Evolutionary conservation across 2,113 vertebrate species (phyloP), one percentile per base, ranked within the genome.

Genomic region (Microcebus jonahi): DNA sequence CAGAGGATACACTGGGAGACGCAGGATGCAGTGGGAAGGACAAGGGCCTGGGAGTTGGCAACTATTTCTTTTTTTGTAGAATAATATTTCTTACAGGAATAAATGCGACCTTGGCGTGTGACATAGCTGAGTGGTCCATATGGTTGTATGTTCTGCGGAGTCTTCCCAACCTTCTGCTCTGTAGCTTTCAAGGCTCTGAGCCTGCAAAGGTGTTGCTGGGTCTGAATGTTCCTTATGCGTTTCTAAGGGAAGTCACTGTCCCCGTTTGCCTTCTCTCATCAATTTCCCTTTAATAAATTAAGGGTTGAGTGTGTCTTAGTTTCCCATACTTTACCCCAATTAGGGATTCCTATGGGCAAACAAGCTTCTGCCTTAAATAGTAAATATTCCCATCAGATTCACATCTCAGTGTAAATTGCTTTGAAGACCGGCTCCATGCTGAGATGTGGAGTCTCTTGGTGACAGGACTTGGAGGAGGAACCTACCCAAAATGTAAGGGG

Each of bases 321-420:
- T 88, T 70, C 88, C 71, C 39, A 71, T 12, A 50, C n/a, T 79
- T 94, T 15, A 31, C 42, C 27, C 45, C 27, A 55, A 29, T 88
- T 75, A 89, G 92, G 29, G 77, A 71, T 87, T 84, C 53, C 59
- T 85, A 63, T 70, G 87, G 68, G 36, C 63, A 93, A 95, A 88
- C 57, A 91, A 50, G 50, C 45, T 42, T 53, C 61, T 57, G 34
- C 31, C 83, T 88, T 71, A 63, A 90, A 25, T 61, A 42, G 63
- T 94, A 61, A 79, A n/a, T 67, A 61, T 84, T 94, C 76, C 70
- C n/a, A 8, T 88, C 34, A 42, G 34, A 55, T 42, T 85, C 70
- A 48, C 7, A 21, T 81, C 50, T 82, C 76, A 63, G 21, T 39
- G 63, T 68, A 76, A 59, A 92, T 67, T 73, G 80, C 20, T 77